Conservation (phyloP, 2,113 vertebrate genomes). For the Phaetusa simplex region DNA sequence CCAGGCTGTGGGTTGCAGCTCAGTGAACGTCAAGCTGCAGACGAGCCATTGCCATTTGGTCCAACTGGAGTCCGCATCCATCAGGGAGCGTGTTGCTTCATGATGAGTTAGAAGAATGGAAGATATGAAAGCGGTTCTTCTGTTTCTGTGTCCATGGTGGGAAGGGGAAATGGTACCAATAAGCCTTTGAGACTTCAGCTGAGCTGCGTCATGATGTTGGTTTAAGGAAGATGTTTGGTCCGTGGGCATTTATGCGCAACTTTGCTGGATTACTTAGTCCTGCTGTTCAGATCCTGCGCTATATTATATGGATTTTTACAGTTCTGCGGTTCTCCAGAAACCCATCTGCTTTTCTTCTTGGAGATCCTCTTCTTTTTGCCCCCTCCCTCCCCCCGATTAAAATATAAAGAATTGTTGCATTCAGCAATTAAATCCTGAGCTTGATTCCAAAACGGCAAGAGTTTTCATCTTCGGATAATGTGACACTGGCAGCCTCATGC, state of each 20-base stretch:
- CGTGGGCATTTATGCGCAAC: background rate
- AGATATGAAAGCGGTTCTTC: background rate
- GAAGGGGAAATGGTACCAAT: background rate
- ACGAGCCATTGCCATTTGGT: background rate
- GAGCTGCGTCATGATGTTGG: rapidly evolving
- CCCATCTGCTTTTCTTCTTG: background rate
- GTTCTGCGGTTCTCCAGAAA: background rate
- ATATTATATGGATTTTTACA: background rate
- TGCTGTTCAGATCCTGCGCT: background rate
- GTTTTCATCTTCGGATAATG: conserved; percentile 20
- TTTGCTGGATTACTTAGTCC: background rate
- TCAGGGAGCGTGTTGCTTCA: background rate
- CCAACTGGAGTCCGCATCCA: rapidly evolving
- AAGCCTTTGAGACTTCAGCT: background rate
- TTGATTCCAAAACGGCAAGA: background rate
- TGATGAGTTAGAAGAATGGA: background rate
- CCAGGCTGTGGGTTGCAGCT: background rate
- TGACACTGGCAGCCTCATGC: background rate
- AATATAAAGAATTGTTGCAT: background rate
- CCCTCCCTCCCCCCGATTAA: background rate
- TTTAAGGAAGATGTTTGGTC: background rate
- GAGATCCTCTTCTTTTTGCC: background rate
- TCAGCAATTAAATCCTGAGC: background rate
- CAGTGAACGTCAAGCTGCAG: background rate
- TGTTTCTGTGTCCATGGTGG: background rate